Percentiles rank a stretch among this genome's conserved stretches.
Evolutionary conservation across 1,140 invertebrate species (phyloP).

Genomic region (Adoxophyes honmai): DNA sequence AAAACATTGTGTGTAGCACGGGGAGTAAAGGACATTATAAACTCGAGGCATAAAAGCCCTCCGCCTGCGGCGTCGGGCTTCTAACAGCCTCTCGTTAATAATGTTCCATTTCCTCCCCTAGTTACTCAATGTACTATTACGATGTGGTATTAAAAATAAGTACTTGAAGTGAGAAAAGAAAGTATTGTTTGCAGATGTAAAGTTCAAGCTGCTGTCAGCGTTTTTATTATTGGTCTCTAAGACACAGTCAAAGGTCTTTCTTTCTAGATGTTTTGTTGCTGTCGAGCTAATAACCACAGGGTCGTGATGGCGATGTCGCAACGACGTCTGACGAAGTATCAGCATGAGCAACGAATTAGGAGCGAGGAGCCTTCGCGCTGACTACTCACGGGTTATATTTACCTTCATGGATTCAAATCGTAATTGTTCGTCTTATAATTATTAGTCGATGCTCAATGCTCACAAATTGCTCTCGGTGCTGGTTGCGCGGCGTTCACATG

Average conservation of each 20-base stretch:
- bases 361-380: conserved; percentile 28
- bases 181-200: background rate
- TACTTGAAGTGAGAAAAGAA: background rate
- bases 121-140: no score
- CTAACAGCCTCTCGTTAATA: no score
- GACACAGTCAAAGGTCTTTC: no score
- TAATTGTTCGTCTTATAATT: conserved; percentile 26
- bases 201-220: no score
- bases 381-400: background rate
- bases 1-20: no score
- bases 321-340: conserved; percentile 17
- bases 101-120: no score
- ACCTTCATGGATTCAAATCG: conserved; percentile 16
- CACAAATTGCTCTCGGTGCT: conserved; percentile 26
- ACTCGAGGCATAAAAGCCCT: no score
- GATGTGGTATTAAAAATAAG: background rate
- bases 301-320: conserved; percentile 31
- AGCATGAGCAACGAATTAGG: conserved; percentile 41
- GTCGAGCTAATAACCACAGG: conserved; percentile 24
- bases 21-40: no score
- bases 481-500: background rate
- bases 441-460: conserved; percentile 18
- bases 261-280: conserved; percentile 13
- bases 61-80: no score
- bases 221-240: no score